Base-by-base conservation (phyloP, 2,888 invertebrate species). In the Ceraclea dissimilis region DNA sequence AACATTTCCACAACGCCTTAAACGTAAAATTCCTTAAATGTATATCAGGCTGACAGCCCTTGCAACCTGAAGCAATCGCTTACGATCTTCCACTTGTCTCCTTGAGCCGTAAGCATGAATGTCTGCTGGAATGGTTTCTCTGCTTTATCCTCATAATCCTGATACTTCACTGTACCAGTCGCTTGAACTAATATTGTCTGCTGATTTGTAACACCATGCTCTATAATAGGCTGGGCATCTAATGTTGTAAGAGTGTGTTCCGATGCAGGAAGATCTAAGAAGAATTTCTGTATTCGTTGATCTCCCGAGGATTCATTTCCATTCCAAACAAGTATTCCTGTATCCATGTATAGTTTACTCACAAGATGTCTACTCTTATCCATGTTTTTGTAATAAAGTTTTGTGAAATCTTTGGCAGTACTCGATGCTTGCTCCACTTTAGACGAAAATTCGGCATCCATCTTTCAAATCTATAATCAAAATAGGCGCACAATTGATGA, bases 11-110 rank as follows among this genome's bases (percentile, higher is more conserved):
- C n/a, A n/a, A n/a, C n/a, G n/a, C 2, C 39, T 39, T 39, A 39
- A 39, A 39, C 13, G 13, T 39, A 26, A 26, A 26, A 39, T 39
- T 39, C 16, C 13, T 39, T 39, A 4, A 39, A 13, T 31, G n/a
- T n/a, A 31, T 8, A 31, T 39, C 39, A 49, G 8, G 20, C 49
- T n/a, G 50, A 44, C 13, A 46, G 53, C 20, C 56, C 56, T 18
- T 56, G 59, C 43, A 59, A 33, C 21, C 59, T 49, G 39, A 55
- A 93, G 65, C 87, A 88, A 68, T 95, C 94, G 46, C 88, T 90
- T 11, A 90, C 91, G 63, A 96, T 90, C 74, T 94, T 94, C 94
- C 94, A 95, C 68, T 93, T 93, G 63, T 91, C 90, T 16, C 85
- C 90, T 61, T 89, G 84, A 4, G 91, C 90, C 0, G 93, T 92